Conservation (phyloP, 2,888 invertebrate species). For the Watsonalla binaria region DNA sequence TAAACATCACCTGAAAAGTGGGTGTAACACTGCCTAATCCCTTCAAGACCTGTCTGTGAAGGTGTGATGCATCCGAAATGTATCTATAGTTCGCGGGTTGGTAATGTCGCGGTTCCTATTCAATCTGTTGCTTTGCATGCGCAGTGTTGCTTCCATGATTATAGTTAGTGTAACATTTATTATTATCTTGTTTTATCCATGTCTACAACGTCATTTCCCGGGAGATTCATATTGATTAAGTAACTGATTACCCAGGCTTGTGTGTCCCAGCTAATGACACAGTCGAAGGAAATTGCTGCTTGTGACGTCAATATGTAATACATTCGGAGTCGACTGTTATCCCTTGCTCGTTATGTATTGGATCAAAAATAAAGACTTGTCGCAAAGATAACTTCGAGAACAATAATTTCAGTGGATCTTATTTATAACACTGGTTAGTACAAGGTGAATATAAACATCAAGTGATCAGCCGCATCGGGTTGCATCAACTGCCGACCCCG, state of each 20-base stretch:
- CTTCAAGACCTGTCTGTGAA: background rate
- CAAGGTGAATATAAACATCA: too few species aligned
- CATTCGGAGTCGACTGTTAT: background rate
- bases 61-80: background rate
- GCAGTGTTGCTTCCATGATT: too few species aligned
- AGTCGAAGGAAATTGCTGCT: constrained; percentile 15
- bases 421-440: too few species aligned
- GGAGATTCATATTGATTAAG: constrained; percentile 19
- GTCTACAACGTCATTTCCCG: constrained; percentile 13
- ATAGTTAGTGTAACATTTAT: background rate
- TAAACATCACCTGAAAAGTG: too few species aligned
- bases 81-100: too few species aligned
- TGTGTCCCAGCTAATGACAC: constrained; percentile 18
- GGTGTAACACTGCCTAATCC: background rate
- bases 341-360: too few species aligned
- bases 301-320: constrained; percentile 5
- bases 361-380: background rate
- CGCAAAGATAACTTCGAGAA: too few species aligned
- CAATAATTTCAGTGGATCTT: too few species aligned
- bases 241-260: constrained; percentile 17
- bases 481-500: too few species aligned
- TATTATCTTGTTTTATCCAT: constrained; percentile 4
- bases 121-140: too few species aligned
- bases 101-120: too few species aligned
- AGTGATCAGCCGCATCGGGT: too few species aligned